Base-by-base conservation (phyloP, 2,797 vertebrate genomes). In the Ceryle rudis region DNA sequence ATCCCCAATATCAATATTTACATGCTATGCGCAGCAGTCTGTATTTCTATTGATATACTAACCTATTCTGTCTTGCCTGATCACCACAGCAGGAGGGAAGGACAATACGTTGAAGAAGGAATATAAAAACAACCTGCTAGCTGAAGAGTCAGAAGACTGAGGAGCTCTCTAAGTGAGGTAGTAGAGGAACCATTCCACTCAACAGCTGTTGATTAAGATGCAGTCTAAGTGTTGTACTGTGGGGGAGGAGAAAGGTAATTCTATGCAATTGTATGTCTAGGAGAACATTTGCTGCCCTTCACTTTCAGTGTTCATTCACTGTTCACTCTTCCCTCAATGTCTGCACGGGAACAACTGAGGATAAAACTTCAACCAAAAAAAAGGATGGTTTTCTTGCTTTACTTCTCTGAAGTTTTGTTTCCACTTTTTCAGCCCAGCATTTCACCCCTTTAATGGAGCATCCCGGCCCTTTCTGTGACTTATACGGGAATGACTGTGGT, bases 1-100 rank as follows among this genome's bases (percentile, higher is more conserved):
- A 1, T 82, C 89, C 35, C 55, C 75, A 91, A 85, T 89, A 89
- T 92, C 89, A 95, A 84, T 94, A 91, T 95, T 96, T 94, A 80
- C 20, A 3, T 58, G 28, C 28, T 41, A 41, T 33, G 67, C 78
- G 55, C 89, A 95, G 89, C 42, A 10, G 89, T 94, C 95, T 89
- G 81, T 25, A 25, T 82, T 78, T 82, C 71, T 78, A 16, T 85
- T 80, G 87, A 61, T 80, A 91, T 35, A 82, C 39, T 62, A 89
- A 89, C 83, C 54, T 58, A 75, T 57, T 90, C 83, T 72, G 31
- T n/a, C 86, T 69, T 84, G 81, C 75, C 83, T 90, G 86, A 94
- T 82, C 93, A 85, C 71, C 81, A 58, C 78, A 73, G 78, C 74
- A 66, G 94, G 94, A 70, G 78, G 62, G 82, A 84, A 93, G 54